Evolutionary conservation across 2,797 vertebrate genomes (phyloP).

Genomic region (Halcyon leucocephala): DNA sequence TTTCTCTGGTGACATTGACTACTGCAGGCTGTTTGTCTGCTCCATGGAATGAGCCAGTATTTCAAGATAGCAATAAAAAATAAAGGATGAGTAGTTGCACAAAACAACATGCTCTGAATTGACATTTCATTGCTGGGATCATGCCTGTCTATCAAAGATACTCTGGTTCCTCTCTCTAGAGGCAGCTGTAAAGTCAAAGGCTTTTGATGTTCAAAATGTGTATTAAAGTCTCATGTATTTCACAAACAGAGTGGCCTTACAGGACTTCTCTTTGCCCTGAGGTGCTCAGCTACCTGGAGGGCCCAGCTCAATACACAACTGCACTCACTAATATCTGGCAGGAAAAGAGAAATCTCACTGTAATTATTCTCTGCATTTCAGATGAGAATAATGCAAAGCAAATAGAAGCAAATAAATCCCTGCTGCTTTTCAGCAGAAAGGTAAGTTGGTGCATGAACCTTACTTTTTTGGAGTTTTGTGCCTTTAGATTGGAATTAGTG

Average conservation of each 20-base stretch:
- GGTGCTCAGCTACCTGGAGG: not conserved
- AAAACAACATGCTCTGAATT: not conserved
- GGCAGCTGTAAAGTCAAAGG: not conserved
- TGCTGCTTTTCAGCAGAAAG: not conserved
- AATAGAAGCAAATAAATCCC: not conserved
- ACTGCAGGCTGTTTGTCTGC: not conserved
- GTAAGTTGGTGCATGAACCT: not conserved
- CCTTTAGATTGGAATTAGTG: not conserved
- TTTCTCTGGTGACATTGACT: not conserved
- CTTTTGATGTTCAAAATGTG: not conserved
- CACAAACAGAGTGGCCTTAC: not conserved
- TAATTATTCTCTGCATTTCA: not conserved
- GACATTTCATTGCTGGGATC: conserved; percentile 9
- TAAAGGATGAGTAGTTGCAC: not conserved
- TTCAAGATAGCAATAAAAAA: not conserved
- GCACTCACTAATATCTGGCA: not conserved
- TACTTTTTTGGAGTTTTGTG: not conserved
- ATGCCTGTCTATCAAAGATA: not conserved
- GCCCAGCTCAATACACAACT: not conserved
- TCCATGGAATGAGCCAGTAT: not conserved
- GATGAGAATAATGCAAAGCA: not conserved
- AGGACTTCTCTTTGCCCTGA: conserved; percentile 2
- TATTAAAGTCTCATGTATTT: not conserved
- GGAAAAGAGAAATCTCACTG: not conserved
- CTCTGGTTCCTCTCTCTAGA: not conserved